Evolutionary conservation across 2,113 vertebrate genomes (phyloP).

Genomic region (Colinus virginianus): DNA sequence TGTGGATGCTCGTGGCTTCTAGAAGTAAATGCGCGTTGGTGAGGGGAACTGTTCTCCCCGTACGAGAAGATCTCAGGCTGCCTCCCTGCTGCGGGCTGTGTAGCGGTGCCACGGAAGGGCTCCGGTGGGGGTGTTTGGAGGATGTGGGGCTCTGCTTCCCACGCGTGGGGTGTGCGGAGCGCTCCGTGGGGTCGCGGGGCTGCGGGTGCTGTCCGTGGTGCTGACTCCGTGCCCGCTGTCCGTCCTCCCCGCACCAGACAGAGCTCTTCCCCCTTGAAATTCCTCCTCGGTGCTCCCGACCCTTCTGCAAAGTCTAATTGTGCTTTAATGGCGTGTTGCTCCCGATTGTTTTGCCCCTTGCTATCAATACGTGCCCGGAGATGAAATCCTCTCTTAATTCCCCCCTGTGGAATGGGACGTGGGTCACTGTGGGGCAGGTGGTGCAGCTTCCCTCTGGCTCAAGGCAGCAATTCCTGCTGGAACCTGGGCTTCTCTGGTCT

Average conservation of each 20-base stretch:
- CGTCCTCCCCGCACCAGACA: not conserved
- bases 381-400: too few species aligned
- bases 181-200: fast-evolving
- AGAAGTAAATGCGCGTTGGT: fast-evolving
- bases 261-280: not conserved
- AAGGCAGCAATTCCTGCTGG: not conserved
- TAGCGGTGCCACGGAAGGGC: fast-evolving
- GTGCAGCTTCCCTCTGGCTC: not conserved
- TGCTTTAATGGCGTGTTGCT: not conserved
- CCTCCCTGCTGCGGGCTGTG: not conserved
- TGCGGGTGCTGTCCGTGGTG: constrained; percentile 5
- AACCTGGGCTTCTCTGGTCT: not conserved
- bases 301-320: not conserved
- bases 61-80: fast-evolving
- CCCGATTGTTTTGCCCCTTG: not conserved
- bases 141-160: not conserved
- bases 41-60: fast-evolving
- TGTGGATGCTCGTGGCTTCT: not conserved
- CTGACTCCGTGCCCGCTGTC: not conserved
- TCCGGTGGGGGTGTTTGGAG: not conserved
- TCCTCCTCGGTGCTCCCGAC: not conserved
- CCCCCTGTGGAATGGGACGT: not conserved
- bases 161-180: fast-evolving
- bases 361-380: not conserved
- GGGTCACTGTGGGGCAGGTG: too few species aligned